Conservation (phyloP, 2,797 vertebrate species). For the Clamator glandarius region DNA sequence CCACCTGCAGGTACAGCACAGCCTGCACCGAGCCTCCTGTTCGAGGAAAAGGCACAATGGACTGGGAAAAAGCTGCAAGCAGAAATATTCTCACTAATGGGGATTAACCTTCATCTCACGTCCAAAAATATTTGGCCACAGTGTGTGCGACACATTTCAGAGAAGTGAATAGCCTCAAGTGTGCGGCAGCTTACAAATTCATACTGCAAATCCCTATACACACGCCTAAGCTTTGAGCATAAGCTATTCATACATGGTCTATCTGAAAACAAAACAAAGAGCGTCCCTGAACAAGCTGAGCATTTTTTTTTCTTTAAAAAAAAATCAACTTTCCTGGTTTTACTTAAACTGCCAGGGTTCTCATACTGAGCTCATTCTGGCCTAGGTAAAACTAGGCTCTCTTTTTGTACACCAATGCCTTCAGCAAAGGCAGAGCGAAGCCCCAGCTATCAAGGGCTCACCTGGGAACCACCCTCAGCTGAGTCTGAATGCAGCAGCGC, state of each 20-base stretch:
- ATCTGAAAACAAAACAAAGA: neutral
- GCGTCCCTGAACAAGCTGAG: neutral
- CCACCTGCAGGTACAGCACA: neutral
- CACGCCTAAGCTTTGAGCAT: rapidly evolving
- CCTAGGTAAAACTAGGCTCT: no score
- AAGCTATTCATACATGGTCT: neutral
- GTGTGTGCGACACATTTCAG: rapidly evolving
- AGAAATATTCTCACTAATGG: neutral
- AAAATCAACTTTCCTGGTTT: neutral
- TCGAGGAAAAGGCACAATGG: neutral
- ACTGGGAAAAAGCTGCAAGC: neutral
- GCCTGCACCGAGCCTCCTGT: rapidly evolving
- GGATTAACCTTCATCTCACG: neutral
- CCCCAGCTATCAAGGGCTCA: neutral
- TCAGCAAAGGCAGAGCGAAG: neutral
- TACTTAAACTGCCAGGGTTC: neutral
- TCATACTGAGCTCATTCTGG: neutral
- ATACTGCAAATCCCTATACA: neutral
- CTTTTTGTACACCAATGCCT: neutral
- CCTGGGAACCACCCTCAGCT: neutral
- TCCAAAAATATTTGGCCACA: neutral
- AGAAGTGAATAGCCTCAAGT: neutral
- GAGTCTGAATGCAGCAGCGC: neutral
- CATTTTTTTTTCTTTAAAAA: neutral
- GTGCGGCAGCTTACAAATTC: neutral